Evolutionary conservation across 2,888 invertebrate genomes (phyloP).

Genomic region (Microctonus brassicae): DNA sequence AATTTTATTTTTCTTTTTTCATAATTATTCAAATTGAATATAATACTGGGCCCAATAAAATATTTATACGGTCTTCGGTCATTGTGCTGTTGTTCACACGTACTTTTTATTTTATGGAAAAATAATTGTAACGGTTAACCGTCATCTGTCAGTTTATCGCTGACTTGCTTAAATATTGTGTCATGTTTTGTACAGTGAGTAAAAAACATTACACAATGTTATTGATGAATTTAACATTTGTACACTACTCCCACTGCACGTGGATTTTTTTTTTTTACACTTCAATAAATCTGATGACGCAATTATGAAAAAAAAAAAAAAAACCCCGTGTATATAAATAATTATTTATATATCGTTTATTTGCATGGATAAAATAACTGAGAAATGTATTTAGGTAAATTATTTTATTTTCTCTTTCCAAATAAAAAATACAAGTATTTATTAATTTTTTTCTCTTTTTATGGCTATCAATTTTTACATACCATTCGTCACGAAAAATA

Average conservation of each 20-base stretch:
- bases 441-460: not conserved
- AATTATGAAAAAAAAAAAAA: too few relatives aligned
- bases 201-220: not conserved
- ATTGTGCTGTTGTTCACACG: slow-evolving; percentile 2
- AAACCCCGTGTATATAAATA: too few relatives aligned
- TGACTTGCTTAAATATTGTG: slow-evolving; percentile 15
- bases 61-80: not conserved
- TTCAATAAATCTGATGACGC: not conserved
- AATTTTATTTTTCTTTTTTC: not conserved
- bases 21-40: not conserved
- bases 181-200: not conserved
- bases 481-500: not conserved
- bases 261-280: not conserved
- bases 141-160: slow-evolving; percentile 38
- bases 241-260: not conserved
- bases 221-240: not conserved
- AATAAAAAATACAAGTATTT: too few relatives aligned
- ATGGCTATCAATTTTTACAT: not conserved
- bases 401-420: too few relatives aligned
- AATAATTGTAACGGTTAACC: slow-evolving; percentile 38
- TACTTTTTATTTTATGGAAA: slow-evolving; percentile 15
- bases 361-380: too few relatives aligned
- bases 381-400: too few relatives aligned
- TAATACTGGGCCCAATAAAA: not conserved
- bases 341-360: too few relatives aligned